Conservation (phyloP, 1,140 invertebrate genomes). For the Helicorthomorpha holstii region DNA sequence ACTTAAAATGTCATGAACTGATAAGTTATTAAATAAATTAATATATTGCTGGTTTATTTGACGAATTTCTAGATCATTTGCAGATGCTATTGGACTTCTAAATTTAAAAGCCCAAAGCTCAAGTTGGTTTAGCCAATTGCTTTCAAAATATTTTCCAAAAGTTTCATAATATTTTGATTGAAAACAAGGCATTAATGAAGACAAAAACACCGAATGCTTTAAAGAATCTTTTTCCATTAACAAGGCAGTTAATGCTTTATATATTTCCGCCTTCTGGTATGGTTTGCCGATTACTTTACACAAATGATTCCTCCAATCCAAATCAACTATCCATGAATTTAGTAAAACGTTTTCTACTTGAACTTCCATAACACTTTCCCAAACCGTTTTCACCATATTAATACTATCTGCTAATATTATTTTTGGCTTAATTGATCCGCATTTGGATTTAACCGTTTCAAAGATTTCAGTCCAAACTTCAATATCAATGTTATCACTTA, state of each 20-base stretch:
- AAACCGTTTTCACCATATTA: background rate
- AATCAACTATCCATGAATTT: background rate
- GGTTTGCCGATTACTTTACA: background rate
- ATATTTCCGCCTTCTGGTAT: background rate
- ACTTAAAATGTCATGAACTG: background rate
- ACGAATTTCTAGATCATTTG: background rate
- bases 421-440: background rate
- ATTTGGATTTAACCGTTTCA: background rate
- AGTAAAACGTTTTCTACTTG: background rate
- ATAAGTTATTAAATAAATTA: background rate
- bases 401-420: background rate
- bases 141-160: background rate
- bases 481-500: background rate
- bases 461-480: background rate
- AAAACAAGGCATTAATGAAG: background rate
- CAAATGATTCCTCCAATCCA: background rate
- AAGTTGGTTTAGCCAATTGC: background rate
- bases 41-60: background rate
- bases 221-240: background rate
- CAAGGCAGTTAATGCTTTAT: background rate
- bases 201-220: background rate
- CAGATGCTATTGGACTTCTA: background rate
- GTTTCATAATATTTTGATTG: background rate
- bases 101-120: background rate
- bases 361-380: background rate